Evolutionary conservation across 2,888 invertebrate genomes (phyloP), one percentile per base, ranked within the genome.

Genomic region (Scaptomyza cyrtandrae): DNA sequence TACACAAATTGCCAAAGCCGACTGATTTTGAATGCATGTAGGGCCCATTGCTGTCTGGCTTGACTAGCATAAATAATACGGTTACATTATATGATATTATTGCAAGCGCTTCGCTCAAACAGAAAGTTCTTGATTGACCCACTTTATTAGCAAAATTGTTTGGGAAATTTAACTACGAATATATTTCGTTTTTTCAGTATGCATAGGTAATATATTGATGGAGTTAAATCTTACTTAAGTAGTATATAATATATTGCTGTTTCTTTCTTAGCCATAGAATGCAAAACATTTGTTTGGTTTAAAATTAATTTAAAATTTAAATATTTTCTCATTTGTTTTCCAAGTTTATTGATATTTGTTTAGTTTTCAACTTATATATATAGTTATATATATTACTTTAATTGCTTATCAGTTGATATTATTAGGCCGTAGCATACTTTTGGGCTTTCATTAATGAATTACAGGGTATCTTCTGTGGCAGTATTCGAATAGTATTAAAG

Each of bases 121-220:
- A 53, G 71, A 78, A 78, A 77, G 71, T 78, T 78, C 77, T 78
- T 49, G 65, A 56, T 60, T 74, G 78, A 66, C 77, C 77, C 71
- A 78, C 45, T 74, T 76, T n/a, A 39, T 14, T 24, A 45, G 11
- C 37, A 52, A 48, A 48, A 13, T 16, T 6, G 35, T 46, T 54
- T 9, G 6, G 50, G 41, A 46, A 72, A 72, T 57, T 41, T 53
- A 52, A 41, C 10, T 10, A 37, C 0, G n/a, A 24, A 11, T n/a
- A 56, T 27, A 43, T 48, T 19, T 14, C 6, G 14, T 29, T 14
- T 11, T 10, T 14, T 31, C 3, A 16, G 52, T 13, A 33, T 60
- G 24, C 13, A 39, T 13, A 9, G 19, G 27, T 19, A 19, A 13
- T 10, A 45, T 27, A 45, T 7, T 3, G 14, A 16, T 16, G 0